Evolutionary conservation across 2,888 invertebrate genomes (phyloP).

Genomic region (Aleiodes leptofemur): DNA sequence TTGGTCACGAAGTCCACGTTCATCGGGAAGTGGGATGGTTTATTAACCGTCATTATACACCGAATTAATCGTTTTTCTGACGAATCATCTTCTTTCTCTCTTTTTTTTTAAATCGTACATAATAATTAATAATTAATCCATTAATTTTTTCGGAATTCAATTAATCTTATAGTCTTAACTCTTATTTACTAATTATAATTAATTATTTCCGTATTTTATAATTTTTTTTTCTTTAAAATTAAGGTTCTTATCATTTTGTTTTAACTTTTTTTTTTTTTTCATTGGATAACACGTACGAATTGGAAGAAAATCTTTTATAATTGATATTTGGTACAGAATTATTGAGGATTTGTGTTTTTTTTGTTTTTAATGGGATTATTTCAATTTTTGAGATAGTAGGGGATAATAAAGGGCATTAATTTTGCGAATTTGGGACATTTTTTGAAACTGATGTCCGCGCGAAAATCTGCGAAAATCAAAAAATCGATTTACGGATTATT

Average conservation of each 20-base stretch:
- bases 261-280: constrained; percentile 64
- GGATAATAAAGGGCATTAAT: neutral
- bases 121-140: constrained; percentile 54
- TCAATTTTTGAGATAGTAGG: constrained; percentile 35
- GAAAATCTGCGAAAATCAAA: constrained; percentile 71
- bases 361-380: constrained; percentile 28
- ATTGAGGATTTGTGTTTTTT: constrained; percentile 49
- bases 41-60: constrained; percentile 70
- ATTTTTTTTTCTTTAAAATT: constrained; percentile 60
- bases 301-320: constrained; percentile 70
- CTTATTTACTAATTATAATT: constrained; percentile 69
- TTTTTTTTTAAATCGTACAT: constrained; percentile 33
- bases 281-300: constrained; percentile 70
- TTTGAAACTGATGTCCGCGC: constrained; percentile 64
- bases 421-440: neutral
- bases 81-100: constrained; percentile 1
- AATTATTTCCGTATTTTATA: constrained; percentile 74
- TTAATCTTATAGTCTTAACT: constrained; percentile 72
- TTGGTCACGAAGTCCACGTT: constrained; percentile 64
- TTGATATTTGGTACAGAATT: constrained; percentile 42
- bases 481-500: constrained; percentile 63
- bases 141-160: constrained; percentile 62
- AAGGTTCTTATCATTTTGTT: constrained; percentile 60
- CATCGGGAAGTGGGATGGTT: constrained; percentile 71
- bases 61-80: constrained; percentile 59